Evolutionary conservation across 35 echinoderm and acorn worm species (phyloP), one percentile per base, ranked within the genome.

Genomic region (Amphiura filiformis): DNA sequence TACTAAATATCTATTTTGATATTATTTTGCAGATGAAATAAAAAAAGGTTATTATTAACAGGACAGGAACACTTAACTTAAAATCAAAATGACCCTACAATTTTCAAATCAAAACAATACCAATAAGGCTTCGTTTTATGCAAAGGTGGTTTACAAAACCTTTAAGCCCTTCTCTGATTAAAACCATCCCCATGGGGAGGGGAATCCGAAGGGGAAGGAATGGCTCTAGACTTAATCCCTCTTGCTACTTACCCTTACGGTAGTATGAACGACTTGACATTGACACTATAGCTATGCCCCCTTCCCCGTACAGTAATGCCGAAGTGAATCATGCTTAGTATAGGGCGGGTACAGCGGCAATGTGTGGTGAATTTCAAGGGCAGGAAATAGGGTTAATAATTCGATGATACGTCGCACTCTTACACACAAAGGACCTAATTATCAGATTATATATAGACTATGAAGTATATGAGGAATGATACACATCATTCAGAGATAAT

Each of bases 291-390:
- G 44, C n/a, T n/a, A 11, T 52, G 44, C 44, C 44, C 44, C 44
- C 44, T 11, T 52, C 7, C 7, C 20, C 44, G 7, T 52, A 52
- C 7, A 52, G 7, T 52, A 11, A 52, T 20, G 20, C 20, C 20
- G 44, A 52, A 52, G 61, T 70, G 61, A 70, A 70, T 70, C 61
- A 70, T n/a, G n/a, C n/a, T n/a, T 26, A 70, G 1, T 26, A 26
- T n/a, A 26, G 61, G 61, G 61, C 61, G 61, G 61, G 61, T 70
- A 4, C 61, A 23, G 61, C 61, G 26, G 44, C 20, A 70, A n/a
- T n/a, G 28, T n/a, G 61, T 70, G 61, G 61, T 70, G 61, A 70
- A 70, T 70, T 70, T 70, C 61, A 70, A 70, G 61, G 61, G 61
- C 61, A 70, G 61, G 61, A 70, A 70, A 70, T 70, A 11, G 28